Base-by-base conservation (phyloP, 2,888 invertebrate genomes). In the Caenorhabditis becei region DNA sequence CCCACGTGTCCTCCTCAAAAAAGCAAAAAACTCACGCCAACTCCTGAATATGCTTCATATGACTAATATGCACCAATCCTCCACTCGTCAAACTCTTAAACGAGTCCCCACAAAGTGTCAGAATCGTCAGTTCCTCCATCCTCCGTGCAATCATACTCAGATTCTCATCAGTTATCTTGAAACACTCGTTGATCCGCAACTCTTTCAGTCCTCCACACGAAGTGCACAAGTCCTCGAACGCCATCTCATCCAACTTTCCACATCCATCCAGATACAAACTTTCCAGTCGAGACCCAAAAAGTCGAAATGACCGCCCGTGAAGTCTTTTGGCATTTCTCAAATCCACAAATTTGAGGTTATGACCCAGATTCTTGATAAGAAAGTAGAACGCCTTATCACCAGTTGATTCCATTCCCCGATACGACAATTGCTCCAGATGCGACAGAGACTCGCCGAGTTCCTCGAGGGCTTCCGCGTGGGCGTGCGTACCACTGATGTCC, bases 191-290 rank as follows among this genome's bases (percentile, higher is more conserved):
- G 28, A 91, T 74, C 41, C 85, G 58, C 8, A 91, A 78, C 37
- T 82, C 84, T 32, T 84, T 83, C 10, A 91, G 37, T 41, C 86
- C 83, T 8, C 80, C 84, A 28, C 88, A 88, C 8, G 82, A 83
- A 8, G 87, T 84, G 70, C 91, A 91, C 35, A 91, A 65, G 66
- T 91, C 91, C 72, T 91, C 90, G 37, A 91, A 84, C 11, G 89
- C 86, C 78, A 87, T 82, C 18, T 87, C 85, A 66, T 89, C 89
- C n/a, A 91, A 66, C 44, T 83, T 77, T 0, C 61, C 58, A 59
- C 89, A 91, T 0, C 90, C 90, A 65, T 91, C 89, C 49, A 91
- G 69, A n/a, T 88, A 78, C 16, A 90, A 69, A 84, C 89, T 70
- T 62, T 90, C 89, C 7, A 91, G 78, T 23, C 82, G 54, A 10